phyloP scores from a whole-genome alignment of 2,113 vertebrate species.

The Amazona guildingii region DNA sequence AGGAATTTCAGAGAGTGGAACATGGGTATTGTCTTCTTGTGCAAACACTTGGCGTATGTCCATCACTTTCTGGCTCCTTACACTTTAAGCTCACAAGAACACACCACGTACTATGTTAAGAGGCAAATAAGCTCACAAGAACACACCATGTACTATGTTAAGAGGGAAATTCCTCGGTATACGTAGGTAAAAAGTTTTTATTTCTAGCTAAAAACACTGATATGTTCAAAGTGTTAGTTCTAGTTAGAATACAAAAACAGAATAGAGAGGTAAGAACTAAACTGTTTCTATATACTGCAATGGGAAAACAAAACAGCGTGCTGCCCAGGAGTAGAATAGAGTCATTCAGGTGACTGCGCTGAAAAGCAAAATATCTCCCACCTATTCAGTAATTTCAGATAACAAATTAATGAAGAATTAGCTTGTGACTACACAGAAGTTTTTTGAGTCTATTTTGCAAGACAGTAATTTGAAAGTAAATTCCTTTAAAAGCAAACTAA shows the following conservation, averaged over 20 bases:
- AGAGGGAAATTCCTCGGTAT: neutral
- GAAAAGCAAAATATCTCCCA: neutral
- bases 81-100: neutral
- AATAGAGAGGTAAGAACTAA: neutral
- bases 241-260: neutral
- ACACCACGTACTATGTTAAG: neutral
- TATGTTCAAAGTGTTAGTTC: accelerated
- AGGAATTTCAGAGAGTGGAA: neutral
- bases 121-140: neutral
- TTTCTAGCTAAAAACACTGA: neutral
- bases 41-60: neutral
- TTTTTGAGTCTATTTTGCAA: neutral
- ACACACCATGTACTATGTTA: neutral
- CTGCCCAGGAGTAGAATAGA: neutral
- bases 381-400: neutral
- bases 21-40: neutral
- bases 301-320: neutral
- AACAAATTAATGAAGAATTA: neutral
- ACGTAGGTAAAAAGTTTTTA: neutral
- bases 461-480: neutral
- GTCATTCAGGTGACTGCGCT: neutral
- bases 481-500: neutral
- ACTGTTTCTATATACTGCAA: neutral
- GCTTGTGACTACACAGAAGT: neutral
- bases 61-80: neutral